Conservation (phyloP, 2,797 vertebrate species). For the Hydrolagus colliei region DNA sequence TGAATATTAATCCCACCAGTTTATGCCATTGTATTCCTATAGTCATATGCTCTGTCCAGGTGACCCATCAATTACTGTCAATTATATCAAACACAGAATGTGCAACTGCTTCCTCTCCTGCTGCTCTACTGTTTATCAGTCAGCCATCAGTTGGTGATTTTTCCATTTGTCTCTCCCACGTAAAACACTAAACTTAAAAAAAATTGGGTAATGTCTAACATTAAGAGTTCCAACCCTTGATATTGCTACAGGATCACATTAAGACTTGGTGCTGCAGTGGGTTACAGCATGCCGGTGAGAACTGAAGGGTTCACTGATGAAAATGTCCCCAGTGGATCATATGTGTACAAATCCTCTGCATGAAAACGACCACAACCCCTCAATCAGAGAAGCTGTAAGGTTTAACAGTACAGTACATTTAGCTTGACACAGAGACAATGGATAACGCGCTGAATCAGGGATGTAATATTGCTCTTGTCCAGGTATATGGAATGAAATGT, state of each 20-base stretch:
- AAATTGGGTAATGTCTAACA: background rate
- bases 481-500: too few relatives aligned
- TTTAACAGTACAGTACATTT: background rate
- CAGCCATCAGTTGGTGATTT: background rate
- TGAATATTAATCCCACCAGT: too few relatives aligned
- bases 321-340: background rate
- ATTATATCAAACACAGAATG: too few relatives aligned
- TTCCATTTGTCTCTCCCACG: background rate
- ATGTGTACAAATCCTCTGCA: background rate
- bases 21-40: too few relatives aligned
- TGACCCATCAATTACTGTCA: too few relatives aligned
- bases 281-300: background rate
- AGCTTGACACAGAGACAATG: background rate
- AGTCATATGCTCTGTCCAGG: too few relatives aligned
- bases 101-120: too few relatives aligned
- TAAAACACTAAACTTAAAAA: background rate
- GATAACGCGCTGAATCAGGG: too few relatives aligned
- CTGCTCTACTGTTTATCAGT: background rate
- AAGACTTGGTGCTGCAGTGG: background rate
- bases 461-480: too few relatives aligned
- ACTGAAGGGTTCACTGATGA: background rate
- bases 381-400: background rate
- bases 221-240: background rate
- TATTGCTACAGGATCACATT: background rate
- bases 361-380: background rate